Conservation (phyloP, 2,797 vertebrate genomes). For the Atherinosoma microstoma region DNA sequence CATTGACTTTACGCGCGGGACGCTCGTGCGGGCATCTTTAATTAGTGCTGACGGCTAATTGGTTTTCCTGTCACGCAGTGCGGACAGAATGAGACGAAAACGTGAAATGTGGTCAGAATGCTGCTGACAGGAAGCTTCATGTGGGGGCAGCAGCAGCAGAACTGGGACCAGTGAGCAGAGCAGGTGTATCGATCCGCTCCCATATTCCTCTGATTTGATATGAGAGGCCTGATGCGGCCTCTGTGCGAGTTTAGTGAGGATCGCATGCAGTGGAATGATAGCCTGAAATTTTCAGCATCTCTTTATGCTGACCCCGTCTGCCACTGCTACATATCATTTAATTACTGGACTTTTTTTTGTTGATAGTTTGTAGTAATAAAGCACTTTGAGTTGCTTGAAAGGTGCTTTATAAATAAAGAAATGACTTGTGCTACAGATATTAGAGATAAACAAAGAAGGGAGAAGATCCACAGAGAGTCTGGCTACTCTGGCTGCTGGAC, state of each 20-base stretch:
- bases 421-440: no score
- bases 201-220: background rate
- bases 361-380: no score
- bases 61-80: constrained; percentile 24
- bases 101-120: background rate
- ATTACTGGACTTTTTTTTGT: background rate
- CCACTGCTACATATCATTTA: background rate
- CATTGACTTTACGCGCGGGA: background rate
- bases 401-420: no score
- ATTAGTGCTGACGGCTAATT: constrained; percentile 38
- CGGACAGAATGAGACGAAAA: background rate
- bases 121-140: background rate
- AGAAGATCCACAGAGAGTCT: no score
- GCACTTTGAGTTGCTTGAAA: no score
- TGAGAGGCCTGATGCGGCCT: constrained; percentile 7
- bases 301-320: background rate
- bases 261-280: background rate
- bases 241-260: no score
- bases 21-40: constrained; percentile 13
- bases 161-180: no score
- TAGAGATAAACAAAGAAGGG: no score
- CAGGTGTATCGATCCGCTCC: background rate
- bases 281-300: no score
- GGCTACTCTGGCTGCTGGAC: no score
- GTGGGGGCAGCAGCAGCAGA: background rate